These are phyloP conservation scores for Parthenolecanium corni DNA, from an alignment of 2,888 invertebrate genomes.

Conservation along the genomic window DNA sequence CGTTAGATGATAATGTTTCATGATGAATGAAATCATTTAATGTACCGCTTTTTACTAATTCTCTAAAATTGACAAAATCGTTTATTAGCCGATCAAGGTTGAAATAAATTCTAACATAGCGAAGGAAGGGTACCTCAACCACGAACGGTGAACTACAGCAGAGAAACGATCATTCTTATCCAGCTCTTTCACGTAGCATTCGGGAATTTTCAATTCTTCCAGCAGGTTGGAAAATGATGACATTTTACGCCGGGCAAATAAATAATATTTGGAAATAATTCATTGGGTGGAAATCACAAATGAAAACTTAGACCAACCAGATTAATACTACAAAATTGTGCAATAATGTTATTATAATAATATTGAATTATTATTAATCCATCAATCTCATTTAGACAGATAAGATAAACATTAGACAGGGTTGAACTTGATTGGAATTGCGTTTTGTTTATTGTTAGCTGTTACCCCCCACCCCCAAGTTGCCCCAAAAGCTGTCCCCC, in stretches of 20 bases:
- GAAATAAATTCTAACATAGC: background rate
- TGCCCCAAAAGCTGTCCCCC: too few relatives aligned
- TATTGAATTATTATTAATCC: too few relatives aligned
- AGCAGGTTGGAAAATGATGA: background rate
- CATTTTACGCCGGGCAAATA: background rate
- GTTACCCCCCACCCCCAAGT: too few relatives aligned
- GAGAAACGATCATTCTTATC: conserved; percentile 48
- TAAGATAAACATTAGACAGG: too few relatives aligned
- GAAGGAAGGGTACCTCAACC: conserved; percentile 35
- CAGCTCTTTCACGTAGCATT: conserved; percentile 11
- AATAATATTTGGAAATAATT: too few relatives aligned
- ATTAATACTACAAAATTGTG: too few relatives aligned
- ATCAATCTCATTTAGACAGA: too few relatives aligned
- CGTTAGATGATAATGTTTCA: conserved; percentile 41
- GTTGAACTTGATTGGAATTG: too few relatives aligned
- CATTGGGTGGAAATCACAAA: too few relatives aligned
- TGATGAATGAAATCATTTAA: conserved; percentile 42
- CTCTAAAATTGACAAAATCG: conserved; percentile 35
- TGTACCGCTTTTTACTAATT: conserved; percentile 42
- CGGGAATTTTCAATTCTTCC: conserved; percentile 24
- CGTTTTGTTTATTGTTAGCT: too few relatives aligned
- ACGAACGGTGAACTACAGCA: conserved; percentile 42
- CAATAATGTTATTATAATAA: too few relatives aligned
- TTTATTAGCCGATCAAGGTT: background rate
- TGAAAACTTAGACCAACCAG: too few relatives aligned